These are phyloP conservation scores for Thamnaconus septentrionalis DNA, from an alignment of 2,113 vertebrate species.

Conservation along the genomic window DNA sequence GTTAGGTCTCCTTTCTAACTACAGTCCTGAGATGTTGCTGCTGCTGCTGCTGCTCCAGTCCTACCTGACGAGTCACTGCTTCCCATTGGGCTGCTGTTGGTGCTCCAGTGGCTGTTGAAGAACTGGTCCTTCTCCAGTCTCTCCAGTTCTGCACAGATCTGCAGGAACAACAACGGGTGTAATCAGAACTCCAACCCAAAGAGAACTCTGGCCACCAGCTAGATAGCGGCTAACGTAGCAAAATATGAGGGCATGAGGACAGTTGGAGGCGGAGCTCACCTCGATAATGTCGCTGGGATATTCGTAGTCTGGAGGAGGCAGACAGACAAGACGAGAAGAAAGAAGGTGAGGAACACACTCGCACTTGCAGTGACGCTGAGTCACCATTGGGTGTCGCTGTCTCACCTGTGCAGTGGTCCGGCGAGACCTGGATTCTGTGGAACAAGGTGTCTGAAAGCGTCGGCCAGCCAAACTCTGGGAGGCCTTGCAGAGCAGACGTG, in stretches of 20 bases:
- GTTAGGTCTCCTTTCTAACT: too few relatives aligned
- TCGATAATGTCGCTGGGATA: slow-evolving; percentile 56
- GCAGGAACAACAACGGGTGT: slow-evolving; percentile 52
- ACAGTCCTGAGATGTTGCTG: background rate
- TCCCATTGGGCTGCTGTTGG: slow-evolving; percentile 58
- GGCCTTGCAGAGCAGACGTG: background rate
- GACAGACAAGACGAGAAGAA: slow-evolving; percentile 13
- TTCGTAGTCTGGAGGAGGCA: slow-evolving; percentile 40
- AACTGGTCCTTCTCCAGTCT: slow-evolving; percentile 40
- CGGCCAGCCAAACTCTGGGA: slow-evolving; percentile 40
- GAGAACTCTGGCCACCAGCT: too few relatives aligned
- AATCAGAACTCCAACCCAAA: too few relatives aligned
- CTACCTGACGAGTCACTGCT: slow-evolving; percentile 79
- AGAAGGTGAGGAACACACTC: background rate
- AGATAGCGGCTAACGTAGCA: too few relatives aligned
- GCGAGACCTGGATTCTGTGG: slow-evolving; percentile 72
- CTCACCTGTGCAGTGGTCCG: slow-evolving; percentile 63
- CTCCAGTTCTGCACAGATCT: slow-evolving; percentile 75
- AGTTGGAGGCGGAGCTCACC: slow-evolving; percentile 57
- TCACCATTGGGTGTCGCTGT: background rate
- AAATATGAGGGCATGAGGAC: slow-evolving; percentile 41
- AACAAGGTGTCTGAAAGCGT: slow-evolving; percentile 43
- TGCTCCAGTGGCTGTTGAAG: slow-evolving; percentile 12
- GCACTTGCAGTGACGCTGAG: background rate
- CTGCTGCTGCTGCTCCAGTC: slow-evolving; percentile 4